Conservation (phyloP, 2,797 vertebrate species). For the Leucoraja ocellata region DNA sequence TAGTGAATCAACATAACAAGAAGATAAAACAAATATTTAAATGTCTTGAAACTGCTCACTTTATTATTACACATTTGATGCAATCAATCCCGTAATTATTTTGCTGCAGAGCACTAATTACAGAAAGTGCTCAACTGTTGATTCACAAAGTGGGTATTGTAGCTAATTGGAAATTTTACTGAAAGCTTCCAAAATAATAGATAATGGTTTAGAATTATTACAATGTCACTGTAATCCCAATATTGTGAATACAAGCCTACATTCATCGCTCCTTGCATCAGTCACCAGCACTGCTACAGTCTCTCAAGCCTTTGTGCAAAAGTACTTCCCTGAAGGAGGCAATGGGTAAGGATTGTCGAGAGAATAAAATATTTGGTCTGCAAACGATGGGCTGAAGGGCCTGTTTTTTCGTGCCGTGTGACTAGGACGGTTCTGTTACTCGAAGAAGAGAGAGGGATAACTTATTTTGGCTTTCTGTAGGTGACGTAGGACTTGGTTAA, state of each 20-base stretch:
- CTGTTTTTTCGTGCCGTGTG: no score
- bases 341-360: not conserved
- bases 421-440: not conserved
- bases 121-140: constrained; percentile 24
- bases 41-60: not conserved
- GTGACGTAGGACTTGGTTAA: not conserved
- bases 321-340: not conserved
- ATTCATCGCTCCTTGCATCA: not conserved
- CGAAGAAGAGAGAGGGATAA: not conserved
- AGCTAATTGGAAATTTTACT: constrained; percentile 26
- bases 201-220: not conserved
- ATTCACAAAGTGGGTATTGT: constrained; percentile 15
- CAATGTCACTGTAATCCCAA: not conserved
- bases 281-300: not conserved
- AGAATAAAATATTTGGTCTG: no score
- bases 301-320: not conserved
- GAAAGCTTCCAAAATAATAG: constrained; percentile 17
- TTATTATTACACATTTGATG: constrained; percentile 8
- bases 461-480: not conserved
- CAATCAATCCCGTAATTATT: constrained; percentile 23
- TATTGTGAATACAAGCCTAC: not conserved
- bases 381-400: no score
- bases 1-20: not conserved
- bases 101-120: constrained; percentile 20
- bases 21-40: not conserved